phyloP scores from a whole-genome alignment of 1,140 invertebrate genomes.

The Drosophila azteca region DNA sequence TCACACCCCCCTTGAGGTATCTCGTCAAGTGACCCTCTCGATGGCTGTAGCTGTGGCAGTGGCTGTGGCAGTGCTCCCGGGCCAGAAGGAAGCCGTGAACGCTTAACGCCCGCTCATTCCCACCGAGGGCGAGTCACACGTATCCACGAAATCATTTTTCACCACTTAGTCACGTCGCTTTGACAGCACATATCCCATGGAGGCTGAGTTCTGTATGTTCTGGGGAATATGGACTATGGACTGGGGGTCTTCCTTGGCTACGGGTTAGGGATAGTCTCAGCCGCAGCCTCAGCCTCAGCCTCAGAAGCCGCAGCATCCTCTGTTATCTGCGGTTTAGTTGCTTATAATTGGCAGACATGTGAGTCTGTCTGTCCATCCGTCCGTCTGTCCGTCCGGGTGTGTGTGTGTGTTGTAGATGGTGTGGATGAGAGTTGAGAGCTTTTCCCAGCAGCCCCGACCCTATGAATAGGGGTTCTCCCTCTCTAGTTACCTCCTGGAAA shows the following conservation, averaged over 20 bases:
- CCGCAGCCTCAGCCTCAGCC: constrained; percentile 23
- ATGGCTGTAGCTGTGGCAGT: constrained; percentile 45
- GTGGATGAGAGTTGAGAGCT: no score
- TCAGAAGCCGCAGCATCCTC: constrained; percentile 63
- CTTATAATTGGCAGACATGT: constrained; percentile 81
- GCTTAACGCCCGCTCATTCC: constrained; percentile 66
- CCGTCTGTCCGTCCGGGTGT: not conserved
- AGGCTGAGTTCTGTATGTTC: constrained; percentile 10
- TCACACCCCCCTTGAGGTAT: constrained; percentile 46
- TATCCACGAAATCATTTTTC: constrained; percentile 81
- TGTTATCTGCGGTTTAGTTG: constrained; percentile 80
- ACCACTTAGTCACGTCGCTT: constrained; percentile 81
- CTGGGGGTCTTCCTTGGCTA: constrained; percentile 34
- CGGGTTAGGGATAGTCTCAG: constrained; percentile 39
- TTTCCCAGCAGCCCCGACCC: no score
- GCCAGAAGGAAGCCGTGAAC: constrained; percentile 53
- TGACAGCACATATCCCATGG: constrained; percentile 61
- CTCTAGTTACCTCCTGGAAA: not conserved
- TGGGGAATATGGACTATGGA: not conserved
- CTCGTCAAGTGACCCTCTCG: constrained; percentile 63
- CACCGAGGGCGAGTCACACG: constrained; percentile 68
- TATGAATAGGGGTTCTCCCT: not conserved
- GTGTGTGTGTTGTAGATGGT: no score
- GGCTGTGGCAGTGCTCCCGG: constrained; percentile 17
- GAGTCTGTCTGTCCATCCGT: constrained; percentile 22